Percentiles rank a stretch among this genome's conserved stretches.
Conservation (phyloP, 2,888 invertebrate genomes). For the Gastracanthus pulcherrimus region DNA sequence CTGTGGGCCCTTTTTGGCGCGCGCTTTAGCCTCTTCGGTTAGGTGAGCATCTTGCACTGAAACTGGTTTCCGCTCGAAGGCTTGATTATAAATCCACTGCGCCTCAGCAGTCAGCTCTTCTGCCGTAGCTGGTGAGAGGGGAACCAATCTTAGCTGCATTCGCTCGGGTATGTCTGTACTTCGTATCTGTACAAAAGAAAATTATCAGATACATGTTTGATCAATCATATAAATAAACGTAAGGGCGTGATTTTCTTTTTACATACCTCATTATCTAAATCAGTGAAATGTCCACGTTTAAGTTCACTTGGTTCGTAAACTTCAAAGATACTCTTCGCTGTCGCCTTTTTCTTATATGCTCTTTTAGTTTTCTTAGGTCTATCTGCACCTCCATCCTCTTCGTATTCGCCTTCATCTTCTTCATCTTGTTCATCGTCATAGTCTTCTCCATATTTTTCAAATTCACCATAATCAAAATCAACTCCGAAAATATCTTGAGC, state of each 20-base stretch:
- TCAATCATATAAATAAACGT: neutral
- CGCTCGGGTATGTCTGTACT: slow-evolving; percentile 94
- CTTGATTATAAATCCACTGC: slow-evolving; percentile 98
- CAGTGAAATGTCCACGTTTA: slow-evolving; percentile 96
- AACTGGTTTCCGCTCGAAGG: slow-evolving; percentile 90
- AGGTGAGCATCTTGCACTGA: slow-evolving; percentile 86
- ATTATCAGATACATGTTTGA: too few relatives aligned
- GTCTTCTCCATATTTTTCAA: slow-evolving; percentile 92
- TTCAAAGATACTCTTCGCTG: slow-evolving; percentile 93
- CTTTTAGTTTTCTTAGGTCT: slow-evolving; percentile 86
- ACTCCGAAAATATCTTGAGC: slow-evolving; percentile 99
- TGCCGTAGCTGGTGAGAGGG: slow-evolving; percentile 89
- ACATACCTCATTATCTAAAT: slow-evolving; percentile 89
- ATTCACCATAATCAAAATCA: slow-evolving; percentile 97
- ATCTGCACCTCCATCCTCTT: slow-evolving; percentile 82
- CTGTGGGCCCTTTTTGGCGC: slow-evolving; percentile 81
- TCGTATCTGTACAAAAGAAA: slow-evolving; percentile 81
- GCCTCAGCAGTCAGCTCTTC: slow-evolving; percentile 96
- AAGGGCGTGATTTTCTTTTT: too few relatives aligned
- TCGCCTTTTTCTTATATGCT: slow-evolving; percentile 86
- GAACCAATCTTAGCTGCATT: slow-evolving; percentile 93
- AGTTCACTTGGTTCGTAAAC: slow-evolving; percentile 98
- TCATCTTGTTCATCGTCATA: slow-evolving; percentile 92
- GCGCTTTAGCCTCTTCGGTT: slow-evolving; percentile 79
- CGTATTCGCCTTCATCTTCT: slow-evolving; percentile 89